Evolutionary conservation across 2,113 vertebrate genomes (phyloP), one percentile per base, ranked within the genome.

Genomic region (Chrysemys picta): DNA sequence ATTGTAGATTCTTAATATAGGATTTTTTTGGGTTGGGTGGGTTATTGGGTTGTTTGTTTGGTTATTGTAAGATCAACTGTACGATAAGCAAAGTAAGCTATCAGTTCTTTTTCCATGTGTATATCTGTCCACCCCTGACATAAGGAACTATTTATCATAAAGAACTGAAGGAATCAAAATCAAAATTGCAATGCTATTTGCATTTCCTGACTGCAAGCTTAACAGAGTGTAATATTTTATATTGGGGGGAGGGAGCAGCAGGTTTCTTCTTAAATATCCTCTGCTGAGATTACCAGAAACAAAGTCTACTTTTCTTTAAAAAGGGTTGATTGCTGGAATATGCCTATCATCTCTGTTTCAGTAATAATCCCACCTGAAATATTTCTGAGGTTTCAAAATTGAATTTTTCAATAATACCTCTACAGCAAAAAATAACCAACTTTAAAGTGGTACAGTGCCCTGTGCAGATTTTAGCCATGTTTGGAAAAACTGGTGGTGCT

Each of bases 281-380:
- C 79, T 92, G 21, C 85, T 65, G n/a, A 72, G 76, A 80, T 90
- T 57, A 88, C 56, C 78, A 82, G 53, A 53, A 45, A 93, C 82
- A 82, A 86, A 91, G 3, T 14, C 52, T 52, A 76, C 22, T n/a
- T 94, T 96, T 86, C 86, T 95, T 54, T 80, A 4, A 93, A 47
- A 53, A 38, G 72, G 91, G 82, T 78, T 86, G 75, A 16, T 47
- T 78, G 38, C 50, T 65, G 14, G 56, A 80, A 69, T 80, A 88
- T 38, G 27, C 62, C 82, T 88, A 89, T 87, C 52, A 95, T 49
- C 85, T 91, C 90, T 87, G 50, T 50, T 42, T 89, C 89, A 91
- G 78, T 87, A 94, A 88, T 57, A 91, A 91, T 92, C 45, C 57
- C 17, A 88, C 86, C 76, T 84, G 76, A n/a, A 94, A 92, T 93